These are phyloP conservation scores for Brachyrhaphis roseni DNA, from an alignment of 2,797 vertebrate genomes.

Conservation along the genomic window DNA sequence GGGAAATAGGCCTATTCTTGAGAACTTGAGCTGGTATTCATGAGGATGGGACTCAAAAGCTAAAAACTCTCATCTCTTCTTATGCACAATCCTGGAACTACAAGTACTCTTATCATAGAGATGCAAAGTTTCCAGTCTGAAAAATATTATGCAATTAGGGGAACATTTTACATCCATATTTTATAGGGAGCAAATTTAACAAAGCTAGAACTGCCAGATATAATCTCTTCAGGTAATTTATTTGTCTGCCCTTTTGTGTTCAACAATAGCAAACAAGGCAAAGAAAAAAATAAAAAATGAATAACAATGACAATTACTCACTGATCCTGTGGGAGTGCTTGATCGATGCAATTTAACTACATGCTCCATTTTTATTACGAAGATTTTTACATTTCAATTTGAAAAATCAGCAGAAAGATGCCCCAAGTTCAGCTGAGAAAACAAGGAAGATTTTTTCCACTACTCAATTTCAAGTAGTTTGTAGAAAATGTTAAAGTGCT, in stretches of 20 bases:
- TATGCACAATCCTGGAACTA: neutral
- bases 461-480: neutral
- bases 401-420: neutral
- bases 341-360: neutral
- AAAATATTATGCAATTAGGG: neutral
- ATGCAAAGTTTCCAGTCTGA: neutral
- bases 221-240: neutral
- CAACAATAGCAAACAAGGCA: neutral
- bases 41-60: neutral
- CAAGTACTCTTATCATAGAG: neutral
- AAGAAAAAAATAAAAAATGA: neutral
- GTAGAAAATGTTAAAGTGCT: neutral
- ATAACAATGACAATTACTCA: neutral
- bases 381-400: neutral
- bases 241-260: neutral
- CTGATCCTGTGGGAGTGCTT: neutral
- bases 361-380: neutral
- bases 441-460: neutral
- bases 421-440: neutral
- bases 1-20: neutral
- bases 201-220: neutral
- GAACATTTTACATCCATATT: neutral
- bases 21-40: neutral
- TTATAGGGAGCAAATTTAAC: neutral
- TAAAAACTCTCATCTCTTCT: neutral